Percentiles rank a stretch among this genome's conserved stretches.
phyloP scores from a whole-genome alignment of 2,797 vertebrate species.

The Onychomys torridus region DNA sequence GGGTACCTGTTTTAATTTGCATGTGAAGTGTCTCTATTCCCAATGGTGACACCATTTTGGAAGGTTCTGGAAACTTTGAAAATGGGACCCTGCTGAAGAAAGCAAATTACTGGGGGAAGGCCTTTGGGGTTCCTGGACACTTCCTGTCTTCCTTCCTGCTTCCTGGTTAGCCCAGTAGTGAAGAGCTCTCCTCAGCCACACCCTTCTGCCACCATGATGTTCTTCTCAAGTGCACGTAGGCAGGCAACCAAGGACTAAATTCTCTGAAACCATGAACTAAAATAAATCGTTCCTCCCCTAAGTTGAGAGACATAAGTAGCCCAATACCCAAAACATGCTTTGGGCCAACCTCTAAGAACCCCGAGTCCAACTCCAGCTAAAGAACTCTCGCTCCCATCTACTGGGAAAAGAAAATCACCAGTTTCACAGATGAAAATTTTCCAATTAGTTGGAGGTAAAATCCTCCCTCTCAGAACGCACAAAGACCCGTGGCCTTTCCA shows the following conservation, averaged over 20 bases:
- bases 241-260: neutral
- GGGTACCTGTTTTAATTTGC: neutral
- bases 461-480: neutral
- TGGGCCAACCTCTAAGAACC: neutral
- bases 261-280: neutral
- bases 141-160: neutral
- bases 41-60: neutral
- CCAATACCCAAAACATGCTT: neutral
- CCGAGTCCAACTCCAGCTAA: neutral
- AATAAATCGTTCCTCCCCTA: neutral
- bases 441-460: neutral
- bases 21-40: too few species aligned
- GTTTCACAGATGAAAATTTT: neutral
- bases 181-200: neutral
- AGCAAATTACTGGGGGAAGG: neutral
- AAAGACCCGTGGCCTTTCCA: neutral
- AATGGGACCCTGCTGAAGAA: neutral
- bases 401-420: neutral
- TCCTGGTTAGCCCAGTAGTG: neutral
- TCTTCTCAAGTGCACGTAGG: too few species aligned
- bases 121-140: neutral
- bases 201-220: neutral
- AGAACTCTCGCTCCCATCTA: neutral
- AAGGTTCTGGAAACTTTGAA: neutral
- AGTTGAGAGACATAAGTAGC: neutral